Percentiles rank a stretch among this genome's conserved stretches.
These are phyloP conservation scores for Oscheius sp. DNA, from an alignment of 2,888 invertebrate species.

Conservation along the genomic window DNA sequence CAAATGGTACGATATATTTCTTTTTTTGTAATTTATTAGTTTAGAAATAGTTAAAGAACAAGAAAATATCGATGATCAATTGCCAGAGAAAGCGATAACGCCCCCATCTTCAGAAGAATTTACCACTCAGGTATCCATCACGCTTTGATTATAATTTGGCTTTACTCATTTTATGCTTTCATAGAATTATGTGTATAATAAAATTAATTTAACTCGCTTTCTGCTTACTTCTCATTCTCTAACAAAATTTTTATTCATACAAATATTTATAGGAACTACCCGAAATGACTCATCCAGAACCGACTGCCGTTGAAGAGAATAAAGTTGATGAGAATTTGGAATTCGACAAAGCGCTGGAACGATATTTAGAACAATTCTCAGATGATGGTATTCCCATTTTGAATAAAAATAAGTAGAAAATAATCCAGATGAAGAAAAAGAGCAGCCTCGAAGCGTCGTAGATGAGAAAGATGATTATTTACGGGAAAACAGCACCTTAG, in stretches of 20 bases:
- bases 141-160: too few species aligned
- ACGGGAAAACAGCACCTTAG: too few species aligned
- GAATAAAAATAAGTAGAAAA: not conserved
- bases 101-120: not conserved
- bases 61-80: not conserved
- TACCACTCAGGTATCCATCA: too few species aligned
- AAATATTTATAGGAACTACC: too few species aligned
- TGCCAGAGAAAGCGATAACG: not conserved
- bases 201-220: too few species aligned
- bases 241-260: too few species aligned
- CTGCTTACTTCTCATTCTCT: too few species aligned
- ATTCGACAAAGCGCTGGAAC: conserved; percentile 1
- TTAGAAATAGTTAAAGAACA: not conserved
- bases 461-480: too few species aligned
- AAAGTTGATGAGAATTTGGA: not conserved
- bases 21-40: not conserved
- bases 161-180: too few species aligned
- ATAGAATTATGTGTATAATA: too few species aligned
- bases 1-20: not conserved
- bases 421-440: not conserved
- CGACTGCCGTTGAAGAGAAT: not conserved
- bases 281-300: not conserved
- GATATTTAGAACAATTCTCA: conserved; percentile 1
- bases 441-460: not conserved
- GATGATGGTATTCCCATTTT: not conserved